Percentiles rank a stretch among this genome's conserved stretches.
Conservation (phyloP, 1,140 invertebrate species). For the Pygmarrhopalites habei region DNA sequence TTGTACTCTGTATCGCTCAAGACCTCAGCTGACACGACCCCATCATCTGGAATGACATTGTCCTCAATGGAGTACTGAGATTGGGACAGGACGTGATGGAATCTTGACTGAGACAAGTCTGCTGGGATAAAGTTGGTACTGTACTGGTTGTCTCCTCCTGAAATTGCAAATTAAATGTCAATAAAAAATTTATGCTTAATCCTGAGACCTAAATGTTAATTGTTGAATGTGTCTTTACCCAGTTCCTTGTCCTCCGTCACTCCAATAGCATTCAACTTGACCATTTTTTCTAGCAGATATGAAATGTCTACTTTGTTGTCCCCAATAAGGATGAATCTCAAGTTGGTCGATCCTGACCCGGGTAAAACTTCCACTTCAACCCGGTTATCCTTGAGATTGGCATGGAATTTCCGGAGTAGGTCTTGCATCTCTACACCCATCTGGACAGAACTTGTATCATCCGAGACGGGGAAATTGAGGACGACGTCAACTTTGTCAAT, state of each 20-base stretch:
- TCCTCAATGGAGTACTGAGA: constrained; percentile 1
- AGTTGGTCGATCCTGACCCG: constrained; percentile 51
- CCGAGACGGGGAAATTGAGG: constrained; percentile 52
- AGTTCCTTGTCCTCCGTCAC: constrained; percentile 16
- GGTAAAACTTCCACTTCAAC: constrained; percentile 50
- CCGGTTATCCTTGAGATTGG: constrained; percentile 48
- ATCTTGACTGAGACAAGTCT: constrained; percentile 25
- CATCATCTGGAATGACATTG: constrained; percentile 27
- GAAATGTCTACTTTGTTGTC: constrained; percentile 59
- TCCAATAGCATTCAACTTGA: constrained; percentile 41
- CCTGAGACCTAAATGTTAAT: no score
- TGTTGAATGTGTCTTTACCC: no score
- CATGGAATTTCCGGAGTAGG: constrained; percentile 47
- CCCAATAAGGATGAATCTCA: constrained; percentile 53
- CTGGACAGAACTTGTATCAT: constrained; percentile 41
- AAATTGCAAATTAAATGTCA: no score
- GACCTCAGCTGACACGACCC: constrained; percentile 20
- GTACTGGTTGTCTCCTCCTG: no score
- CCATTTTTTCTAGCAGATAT: constrained; percentile 57
- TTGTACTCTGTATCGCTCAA: constrained; percentile 25
- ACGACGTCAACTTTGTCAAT: constrained; percentile 56
- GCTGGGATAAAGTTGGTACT: constrained; percentile 20
- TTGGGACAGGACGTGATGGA: constrained; percentile 17
- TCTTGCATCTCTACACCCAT: constrained; percentile 51
- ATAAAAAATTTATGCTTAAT: no score